These are phyloP conservation scores for Burhinus bistriatus DNA, from an alignment of 2,113 vertebrate genomes.

Conservation along the genomic window DNA sequence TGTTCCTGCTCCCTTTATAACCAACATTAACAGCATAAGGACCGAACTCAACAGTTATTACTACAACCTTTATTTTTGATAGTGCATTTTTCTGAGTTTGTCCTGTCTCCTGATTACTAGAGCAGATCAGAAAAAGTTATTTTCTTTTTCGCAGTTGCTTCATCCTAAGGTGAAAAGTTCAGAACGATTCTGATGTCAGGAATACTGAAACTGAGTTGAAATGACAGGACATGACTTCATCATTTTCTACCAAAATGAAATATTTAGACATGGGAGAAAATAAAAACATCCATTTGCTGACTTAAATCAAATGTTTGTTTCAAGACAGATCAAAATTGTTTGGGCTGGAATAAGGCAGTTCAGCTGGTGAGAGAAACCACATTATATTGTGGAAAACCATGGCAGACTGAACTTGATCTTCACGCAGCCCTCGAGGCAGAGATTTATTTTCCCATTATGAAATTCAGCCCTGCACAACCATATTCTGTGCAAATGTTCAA, in stretches of 20 bases:
- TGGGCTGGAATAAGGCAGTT: background rate
- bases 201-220: slow-evolving; percentile 7
- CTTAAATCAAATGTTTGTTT: background rate
- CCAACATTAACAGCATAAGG: background rate
- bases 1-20: background rate
- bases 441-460: background rate
- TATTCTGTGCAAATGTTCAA: background rate
- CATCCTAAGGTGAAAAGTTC: slow-evolving; percentile 15
- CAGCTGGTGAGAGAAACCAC: background rate
- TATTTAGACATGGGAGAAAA: slow-evolving; percentile 5
- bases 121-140: background rate
- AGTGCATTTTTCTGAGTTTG: background rate
- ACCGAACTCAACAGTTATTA: background rate
- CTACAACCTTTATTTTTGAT: background rate
- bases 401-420: background rate
- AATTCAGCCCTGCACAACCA: background rate
- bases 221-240: slow-evolving; percentile 10
- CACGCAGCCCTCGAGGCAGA: background rate
- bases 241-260: slow-evolving; percentile 22
- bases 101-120: background rate
- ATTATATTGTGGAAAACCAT: background rate
- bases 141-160: background rate
- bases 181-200: background rate
- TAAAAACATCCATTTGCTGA: slow-evolving; percentile 23
- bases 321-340: background rate